Evolutionary conservation across 2,113 vertebrate genomes (phyloP), one percentile per base, ranked within the genome.

Genomic region (Sphaerodactylus townsendi): DNA sequence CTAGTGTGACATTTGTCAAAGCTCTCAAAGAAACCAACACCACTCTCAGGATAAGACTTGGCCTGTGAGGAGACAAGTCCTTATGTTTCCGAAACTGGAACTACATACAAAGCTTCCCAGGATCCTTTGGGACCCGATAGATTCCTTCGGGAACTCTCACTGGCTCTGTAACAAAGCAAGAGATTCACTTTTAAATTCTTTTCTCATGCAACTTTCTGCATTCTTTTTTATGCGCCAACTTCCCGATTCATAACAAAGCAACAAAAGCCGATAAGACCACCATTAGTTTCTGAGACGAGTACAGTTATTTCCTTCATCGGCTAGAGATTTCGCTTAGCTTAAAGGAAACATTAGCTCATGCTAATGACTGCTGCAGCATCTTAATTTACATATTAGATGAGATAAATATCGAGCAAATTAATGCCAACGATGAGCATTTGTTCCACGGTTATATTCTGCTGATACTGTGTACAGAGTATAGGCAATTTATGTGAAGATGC

Each of bases 371-470:
- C 95, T 39, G 3, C 88, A 93, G 94, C 89, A 91, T 88, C 92
- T 92, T 92, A 74, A 95, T 96, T 95, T 96, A 87, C 95, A 95
- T 96, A 95, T 96, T 95, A 94, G 93, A 97, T 96, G 93, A 96
- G 95, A 93, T 96, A 96, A 97, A 94, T 96, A 95, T 94, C 95
- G 94, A 94, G 93, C 91, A 95, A 95, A 96, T 96, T 96, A 96
- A 94, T 92, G 94, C 93, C 91, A 93, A 91, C 83, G 87, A 94
- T 92, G 88, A 39, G 92, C 87, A 96, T 94, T 93, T 90, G 80
- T 95, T 92, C 86, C 91, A 14, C 17, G 28, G 87, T 83, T 91
- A 82, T 86, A 64, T 90, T 93, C 56, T 85, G 85, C 90, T 65
- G 88, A 79, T 93, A 91, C 82, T 90, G 77, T 85, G 90, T 82